Evolutionary conservation across 2,888 invertebrate genomes (phyloP), one percentile per base, ranked within the genome.

Genomic region (Andrena dorsata): DNA sequence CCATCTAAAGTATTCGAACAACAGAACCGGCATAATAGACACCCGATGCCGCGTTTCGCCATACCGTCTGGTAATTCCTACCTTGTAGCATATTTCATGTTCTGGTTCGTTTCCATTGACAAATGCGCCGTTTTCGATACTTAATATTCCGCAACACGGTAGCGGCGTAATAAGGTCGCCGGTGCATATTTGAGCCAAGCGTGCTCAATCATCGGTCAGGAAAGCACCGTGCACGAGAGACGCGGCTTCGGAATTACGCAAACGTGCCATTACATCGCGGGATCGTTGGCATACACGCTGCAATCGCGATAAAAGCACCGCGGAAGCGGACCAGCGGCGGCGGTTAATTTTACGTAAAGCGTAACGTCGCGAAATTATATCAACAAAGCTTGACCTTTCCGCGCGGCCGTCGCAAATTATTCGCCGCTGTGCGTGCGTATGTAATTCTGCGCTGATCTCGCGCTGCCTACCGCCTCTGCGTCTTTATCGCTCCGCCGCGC

Each of bases 181-280:
- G 68, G 35, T 73, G 76, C 68, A 70, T 61, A 51, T 66, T 74
- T 65, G 79, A 72, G 79, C 61, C 65, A 70, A 69, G 49, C 69
- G 13, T 28, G 64, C 58, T 64, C 76, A 61, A 84, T 86, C 80
- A 80, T 82, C 65, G 64, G 79, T 79, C 87, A 83, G 80, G 83
- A 84, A 81, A 88, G 83, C 49, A 10, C 35, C 23, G 60, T 47
- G 56, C 51, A 65, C 69, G 30, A 32, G 30, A 32, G 80, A 73
- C 80, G 83, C 56, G 73, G 76, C 78, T 84, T 66, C 75, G 76
- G 71, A 56, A 70, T 76, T 73, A 63, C 58, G 72, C 68, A 69
- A 86, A 81, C 85, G 77, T 84, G 81, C 83, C 81, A 86, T 87
- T 87, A 84, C 78, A 58, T 80, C 77, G 73, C 76, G 64, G 73